These are phyloP conservation scores for Desmodus rotundus DNA, from an alignment of 2,113 vertebrate species.

Conservation along the genomic window DNA sequence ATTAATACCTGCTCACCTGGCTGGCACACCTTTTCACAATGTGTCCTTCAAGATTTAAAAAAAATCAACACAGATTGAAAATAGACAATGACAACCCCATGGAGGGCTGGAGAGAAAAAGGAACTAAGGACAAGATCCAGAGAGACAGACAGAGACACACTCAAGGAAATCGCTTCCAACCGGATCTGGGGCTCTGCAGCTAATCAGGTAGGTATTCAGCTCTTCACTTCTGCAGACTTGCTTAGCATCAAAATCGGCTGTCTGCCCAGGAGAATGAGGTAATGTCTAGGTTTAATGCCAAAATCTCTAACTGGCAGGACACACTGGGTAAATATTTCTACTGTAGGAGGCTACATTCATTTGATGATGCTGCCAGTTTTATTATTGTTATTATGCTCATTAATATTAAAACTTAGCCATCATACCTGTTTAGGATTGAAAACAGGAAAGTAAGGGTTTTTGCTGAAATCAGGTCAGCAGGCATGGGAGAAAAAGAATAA, in stretches of 20 bases:
- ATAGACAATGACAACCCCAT: slow-evolving; percentile 68
- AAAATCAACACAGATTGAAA: slow-evolving; percentile 55
- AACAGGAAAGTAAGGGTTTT: slow-evolving; percentile 31
- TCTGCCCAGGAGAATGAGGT: slow-evolving; percentile 96
- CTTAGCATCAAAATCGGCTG: slow-evolving; percentile 94
- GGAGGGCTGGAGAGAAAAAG: slow-evolving; percentile 59
- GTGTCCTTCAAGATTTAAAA: slow-evolving; percentile 75
- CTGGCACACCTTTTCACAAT: slow-evolving; percentile 66
- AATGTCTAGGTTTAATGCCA: slow-evolving; percentile 98
- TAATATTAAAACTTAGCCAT: slow-evolving; percentile 73
- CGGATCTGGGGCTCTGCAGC: slow-evolving; percentile 81
- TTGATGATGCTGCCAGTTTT: slow-evolving; percentile 78
- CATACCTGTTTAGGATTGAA: slow-evolving; percentile 66
- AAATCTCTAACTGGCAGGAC: slow-evolving; percentile 90
- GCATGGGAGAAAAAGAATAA: background rate
- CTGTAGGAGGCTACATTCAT: slow-evolving; percentile 82
- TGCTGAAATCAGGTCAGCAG: background rate
- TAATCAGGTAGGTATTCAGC: slow-evolving; percentile 93
- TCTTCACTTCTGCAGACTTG: slow-evolving; percentile 90
- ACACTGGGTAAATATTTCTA: slow-evolving; percentile 83
- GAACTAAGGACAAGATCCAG: background rate
- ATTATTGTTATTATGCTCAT: slow-evolving; percentile 76
- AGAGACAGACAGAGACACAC: slow-evolving; percentile 61
- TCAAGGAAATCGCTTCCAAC: slow-evolving; percentile 78
- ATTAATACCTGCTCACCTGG: slow-evolving; percentile 71